phyloP scores from a whole-genome alignment of 2,113 vertebrate genomes.

The Dendropsophus ebraccatus region DNA sequence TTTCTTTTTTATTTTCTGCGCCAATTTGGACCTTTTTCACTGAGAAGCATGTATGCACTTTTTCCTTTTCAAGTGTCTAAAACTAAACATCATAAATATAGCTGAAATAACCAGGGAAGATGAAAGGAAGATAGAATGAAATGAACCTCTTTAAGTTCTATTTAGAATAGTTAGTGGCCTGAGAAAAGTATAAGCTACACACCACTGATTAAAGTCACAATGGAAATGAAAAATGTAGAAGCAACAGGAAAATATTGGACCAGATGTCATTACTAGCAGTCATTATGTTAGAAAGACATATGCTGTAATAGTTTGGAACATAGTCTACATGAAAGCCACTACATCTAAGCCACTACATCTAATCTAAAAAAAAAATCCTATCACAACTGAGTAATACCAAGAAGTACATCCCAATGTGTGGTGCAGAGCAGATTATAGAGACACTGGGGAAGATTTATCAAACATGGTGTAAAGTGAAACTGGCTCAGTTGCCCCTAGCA shows the following conservation, averaged over 20 bases:
- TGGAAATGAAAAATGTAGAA: not conserved
- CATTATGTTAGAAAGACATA: conserved; percentile 7
- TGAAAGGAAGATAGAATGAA: conserved; percentile 29
- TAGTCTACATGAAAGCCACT: not conserved
- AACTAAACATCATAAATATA: not conserved
- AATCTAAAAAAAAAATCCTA: not conserved
- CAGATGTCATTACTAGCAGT: not conserved
- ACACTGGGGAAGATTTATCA: no score
- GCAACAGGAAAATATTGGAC: not conserved
- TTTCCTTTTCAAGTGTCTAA: conserved; percentile 11
- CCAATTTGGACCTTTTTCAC: conserved; percentile 17
- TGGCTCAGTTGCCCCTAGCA: no score
- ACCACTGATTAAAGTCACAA: not conserved
- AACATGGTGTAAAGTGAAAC: no score
- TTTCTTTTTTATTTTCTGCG: conserved; percentile 5
- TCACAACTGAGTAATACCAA: not conserved
- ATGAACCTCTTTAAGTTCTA: conserved; percentile 21
- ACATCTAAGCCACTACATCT: not conserved
- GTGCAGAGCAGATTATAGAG: not conserved
- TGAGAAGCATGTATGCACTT: conserved; percentile 1
- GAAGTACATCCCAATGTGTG: not conserved
- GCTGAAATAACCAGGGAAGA: not conserved
- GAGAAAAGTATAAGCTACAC: not conserved
- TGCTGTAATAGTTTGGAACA: not conserved
- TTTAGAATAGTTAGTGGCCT: not conserved